Percentiles rank a stretch among this genome's conserved stretches.
Evolutionary conservation across 2,888 invertebrate genomes (phyloP).

Genomic region (Amphipyra berbera): DNA sequence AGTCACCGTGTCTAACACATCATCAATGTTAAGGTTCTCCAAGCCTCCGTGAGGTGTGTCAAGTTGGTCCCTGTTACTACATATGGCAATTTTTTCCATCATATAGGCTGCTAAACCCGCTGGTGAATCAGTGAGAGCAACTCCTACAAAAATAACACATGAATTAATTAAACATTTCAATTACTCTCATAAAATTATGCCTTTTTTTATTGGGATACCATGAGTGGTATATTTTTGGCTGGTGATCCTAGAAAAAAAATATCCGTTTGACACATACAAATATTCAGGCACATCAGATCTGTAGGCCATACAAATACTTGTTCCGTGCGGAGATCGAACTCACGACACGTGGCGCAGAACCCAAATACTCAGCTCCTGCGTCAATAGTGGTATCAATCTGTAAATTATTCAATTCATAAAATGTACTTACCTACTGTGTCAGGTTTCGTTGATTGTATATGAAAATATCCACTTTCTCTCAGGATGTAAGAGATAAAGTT

Average conservation of each 20-base stretch:
- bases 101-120: conserved; percentile 96
- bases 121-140: conserved; percentile 93
- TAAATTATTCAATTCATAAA: not conserved
- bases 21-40: conserved; percentile 91
- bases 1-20: conserved; percentile 95
- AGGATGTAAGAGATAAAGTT: conserved; percentile 68
- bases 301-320: no score
- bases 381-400: not conserved
- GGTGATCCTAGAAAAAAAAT: no score
- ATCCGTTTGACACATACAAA: no score
- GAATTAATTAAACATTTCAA: no score
- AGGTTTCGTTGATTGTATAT: conserved; percentile 95
- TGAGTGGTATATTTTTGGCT: no score
- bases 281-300: no score
- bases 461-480: conserved; percentile 91
- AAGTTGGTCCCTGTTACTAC: conserved; percentile 90
- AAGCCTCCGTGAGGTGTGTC: conserved; percentile 92
- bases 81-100: conserved; percentile 95
- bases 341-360: no score
- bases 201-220: no score
- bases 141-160: conserved; percentile 85
- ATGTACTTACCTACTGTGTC: conserved; percentile 92
- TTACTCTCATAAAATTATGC: no score
- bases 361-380: no score
- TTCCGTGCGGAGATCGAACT: no score